Conservation (phyloP, 2,113 vertebrate species). For the Puma concolor region DNA sequence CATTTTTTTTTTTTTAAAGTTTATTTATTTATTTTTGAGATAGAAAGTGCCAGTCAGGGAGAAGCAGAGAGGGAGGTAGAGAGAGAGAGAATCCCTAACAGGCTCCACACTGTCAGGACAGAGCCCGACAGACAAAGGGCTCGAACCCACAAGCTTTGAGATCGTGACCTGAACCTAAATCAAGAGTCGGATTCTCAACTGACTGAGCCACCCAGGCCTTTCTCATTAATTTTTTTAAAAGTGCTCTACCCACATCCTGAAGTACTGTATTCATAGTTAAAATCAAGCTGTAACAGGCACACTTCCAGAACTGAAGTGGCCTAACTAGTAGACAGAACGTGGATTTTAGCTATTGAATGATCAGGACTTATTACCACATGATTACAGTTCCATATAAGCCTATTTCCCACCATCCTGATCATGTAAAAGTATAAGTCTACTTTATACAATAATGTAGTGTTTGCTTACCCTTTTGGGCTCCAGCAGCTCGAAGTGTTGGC, state of each 20-base stretch:
- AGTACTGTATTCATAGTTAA: background rate
- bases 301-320: background rate
- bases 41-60: no score
- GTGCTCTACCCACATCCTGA: background rate
- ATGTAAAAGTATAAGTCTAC: background rate
- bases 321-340: background rate
- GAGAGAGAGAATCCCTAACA: no score
- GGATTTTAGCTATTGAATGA: background rate
- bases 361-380: background rate
- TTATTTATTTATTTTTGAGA: no score
- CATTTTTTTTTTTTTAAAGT: background rate
- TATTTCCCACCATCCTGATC: background rate
- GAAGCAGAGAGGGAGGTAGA: no score
- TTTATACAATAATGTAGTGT: background rate
- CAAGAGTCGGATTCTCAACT: no score
- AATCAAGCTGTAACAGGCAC: background rate
- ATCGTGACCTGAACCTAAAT: no score
- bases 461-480: background rate
- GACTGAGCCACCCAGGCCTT: no score
- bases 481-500: background rate
- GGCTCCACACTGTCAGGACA: no score
- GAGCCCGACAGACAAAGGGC: no score
- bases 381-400: background rate
- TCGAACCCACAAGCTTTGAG: no score
- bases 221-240: background rate